Percentiles rank a stretch among this genome's conserved stretches.
These are phyloP conservation scores for Pseudomyrmex cubaensis DNA, from an alignment of 1,140 invertebrate species.

Conservation along the genomic window DNA sequence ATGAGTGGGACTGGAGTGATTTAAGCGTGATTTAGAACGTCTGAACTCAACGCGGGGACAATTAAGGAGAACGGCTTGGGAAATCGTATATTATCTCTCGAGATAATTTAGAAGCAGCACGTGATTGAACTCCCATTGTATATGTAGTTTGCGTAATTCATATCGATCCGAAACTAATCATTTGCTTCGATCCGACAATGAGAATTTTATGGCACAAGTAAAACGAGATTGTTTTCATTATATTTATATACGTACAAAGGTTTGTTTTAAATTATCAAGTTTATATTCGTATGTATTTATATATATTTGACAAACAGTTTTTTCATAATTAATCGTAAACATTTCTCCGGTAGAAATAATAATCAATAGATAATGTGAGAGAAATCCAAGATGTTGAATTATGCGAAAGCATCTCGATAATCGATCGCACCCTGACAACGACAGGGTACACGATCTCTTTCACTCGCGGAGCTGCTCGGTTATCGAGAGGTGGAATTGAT, in stretches of 20 bases:
- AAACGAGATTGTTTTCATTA: too few species aligned
- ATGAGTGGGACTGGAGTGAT: conserved; percentile 34
- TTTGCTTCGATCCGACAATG: too few species aligned
- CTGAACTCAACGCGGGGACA: conserved; percentile 33
- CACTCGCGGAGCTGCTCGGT: neutral
- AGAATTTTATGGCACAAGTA: too few species aligned
- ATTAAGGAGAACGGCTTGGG: conserved; percentile 31
- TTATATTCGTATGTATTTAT: too few species aligned
- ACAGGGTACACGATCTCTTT: conserved; percentile 30
- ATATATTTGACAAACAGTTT: neutral
- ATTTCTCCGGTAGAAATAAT: too few species aligned
- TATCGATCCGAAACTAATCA: too few species aligned
- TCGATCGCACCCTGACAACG: conserved; percentile 35
- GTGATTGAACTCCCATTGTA: neutral
- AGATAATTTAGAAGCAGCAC: conserved; percentile 13
- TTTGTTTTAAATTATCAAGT: too few species aligned
- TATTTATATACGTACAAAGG: too few species aligned
- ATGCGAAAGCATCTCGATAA: conserved; percentile 57
- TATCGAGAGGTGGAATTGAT: conserved; percentile 71
- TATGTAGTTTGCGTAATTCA: too few species aligned
- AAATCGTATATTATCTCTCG: conserved; percentile 1
- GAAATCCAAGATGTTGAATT: conserved; percentile 2
- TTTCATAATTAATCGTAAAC: too few species aligned
- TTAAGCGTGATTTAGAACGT: conserved; percentile 54
- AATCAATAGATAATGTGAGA: neutral